Evolutionary conservation across 1,140 invertebrate genomes (phyloP).

Genomic region (Bombus impatiens): DNA sequence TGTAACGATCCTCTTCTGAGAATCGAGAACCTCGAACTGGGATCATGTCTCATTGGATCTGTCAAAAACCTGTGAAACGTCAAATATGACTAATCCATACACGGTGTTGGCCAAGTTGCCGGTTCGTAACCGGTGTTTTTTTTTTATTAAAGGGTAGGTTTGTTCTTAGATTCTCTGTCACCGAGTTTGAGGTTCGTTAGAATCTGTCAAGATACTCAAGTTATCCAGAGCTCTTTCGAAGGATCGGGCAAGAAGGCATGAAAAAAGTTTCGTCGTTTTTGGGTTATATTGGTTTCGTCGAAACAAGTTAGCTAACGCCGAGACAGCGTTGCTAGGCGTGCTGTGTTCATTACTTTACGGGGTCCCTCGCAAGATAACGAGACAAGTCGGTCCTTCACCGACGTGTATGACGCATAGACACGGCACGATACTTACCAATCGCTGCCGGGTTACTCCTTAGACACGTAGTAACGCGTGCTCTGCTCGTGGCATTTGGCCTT

Average conservation of each 20-base stretch:
- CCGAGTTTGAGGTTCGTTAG: background rate
- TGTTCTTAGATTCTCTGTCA: slow-evolving; percentile 17
- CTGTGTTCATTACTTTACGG: slow-evolving; percentile 50
- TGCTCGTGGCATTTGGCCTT: slow-evolving; percentile 68
- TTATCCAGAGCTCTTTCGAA: background rate
- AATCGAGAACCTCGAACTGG: slow-evolving; percentile 1
- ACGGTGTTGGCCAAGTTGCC: slow-evolving; percentile 12
- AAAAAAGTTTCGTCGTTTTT: slow-evolving; percentile 2
- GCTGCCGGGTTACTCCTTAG: slow-evolving; percentile 58
- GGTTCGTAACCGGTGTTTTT: slow-evolving; percentile 38
- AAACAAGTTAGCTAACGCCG: slow-evolving; percentile 35
- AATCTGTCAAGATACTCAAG: slow-evolving; percentile 12
- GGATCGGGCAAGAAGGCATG: background rate
- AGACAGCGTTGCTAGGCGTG: slow-evolving; percentile 75
- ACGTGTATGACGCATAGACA: slow-evolving; percentile 66
- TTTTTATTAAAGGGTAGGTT: slow-evolving; percentile 27
- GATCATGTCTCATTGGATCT: slow-evolving; percentile 42
- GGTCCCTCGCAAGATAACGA: slow-evolving; percentile 57
- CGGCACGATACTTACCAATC: slow-evolving; percentile 61
- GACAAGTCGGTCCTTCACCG: slow-evolving; percentile 53
- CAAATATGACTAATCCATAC: slow-evolving; percentile 36
- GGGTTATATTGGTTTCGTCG: slow-evolving; percentile 32
- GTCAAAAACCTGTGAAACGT: slow-evolving; percentile 54
- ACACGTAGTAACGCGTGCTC: slow-evolving; percentile 63
- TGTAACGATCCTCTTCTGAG: background rate